Evolutionary conservation across 2,888 invertebrate genomes (phyloP), one percentile per base, ranked within the genome.

Genomic region (Odontothrips loti): DNA sequence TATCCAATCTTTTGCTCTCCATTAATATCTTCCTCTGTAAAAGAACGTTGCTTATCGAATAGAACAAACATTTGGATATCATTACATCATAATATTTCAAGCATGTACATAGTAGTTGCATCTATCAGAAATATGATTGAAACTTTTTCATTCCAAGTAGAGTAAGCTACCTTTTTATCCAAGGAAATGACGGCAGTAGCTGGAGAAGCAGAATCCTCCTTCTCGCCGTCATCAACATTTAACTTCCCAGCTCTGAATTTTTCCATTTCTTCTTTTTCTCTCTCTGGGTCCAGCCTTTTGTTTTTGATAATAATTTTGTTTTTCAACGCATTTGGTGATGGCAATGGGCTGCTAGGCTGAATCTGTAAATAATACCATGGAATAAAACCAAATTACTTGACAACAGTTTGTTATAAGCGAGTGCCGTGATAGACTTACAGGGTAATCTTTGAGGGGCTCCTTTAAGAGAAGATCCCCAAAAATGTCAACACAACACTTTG

Each of bases 401-500:
- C 34, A 43, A 43, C 34, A 43, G 34, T 43, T 43, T 43, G 34
- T 43, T 23, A 47, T 4, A 12, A 17, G 80, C 79, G 48, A n/a
- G 17, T 75, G 34, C 6, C 34, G 6, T 43, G 34, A 43, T 43
- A 15, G 29, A 87, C 91, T 91, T 88, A 97, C 96, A 84, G 95
- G 95, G 88, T 92, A 93, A 81, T 96, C 96, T 34, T 96, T 92
- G 83, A 99, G 86, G 0, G 95, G 92, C 87, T 97, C 96, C 86
- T 94, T 96, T 84, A 98, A 89, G 85, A 99, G 90, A 86, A 97
- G 89, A 87, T 99, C 99, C 75, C 94, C 94, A 81, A 99, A 92
- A 85, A 99, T 96, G 88, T 99, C 99, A 89, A 98, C 98, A 89
- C 99, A 99, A 89, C 99, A 99, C 88, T 97, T 98, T 81, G 99